Evolutionary conservation across 2,888 invertebrate genomes (phyloP).

Genomic region (Catocala nupta): DNA sequence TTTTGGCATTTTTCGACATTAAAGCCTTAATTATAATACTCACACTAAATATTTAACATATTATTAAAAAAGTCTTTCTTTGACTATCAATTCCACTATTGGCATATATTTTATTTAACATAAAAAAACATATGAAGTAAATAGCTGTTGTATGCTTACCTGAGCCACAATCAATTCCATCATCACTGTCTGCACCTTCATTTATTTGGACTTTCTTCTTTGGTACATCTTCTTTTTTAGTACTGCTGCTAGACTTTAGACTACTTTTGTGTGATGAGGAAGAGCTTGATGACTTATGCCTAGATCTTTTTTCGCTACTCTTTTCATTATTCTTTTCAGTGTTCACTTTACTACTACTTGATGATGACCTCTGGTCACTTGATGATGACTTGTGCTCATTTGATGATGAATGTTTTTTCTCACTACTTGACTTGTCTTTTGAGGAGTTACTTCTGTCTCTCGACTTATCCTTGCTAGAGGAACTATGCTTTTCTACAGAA

Average conservation of each 20-base stretch:
- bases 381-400: constrained; percentile 64
- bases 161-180: constrained; percentile 91
- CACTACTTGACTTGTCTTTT: constrained; percentile 76
- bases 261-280: constrained; percentile 69
- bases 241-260: constrained; percentile 69
- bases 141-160: constrained; percentile 63
- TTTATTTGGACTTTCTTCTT: constrained; percentile 73
- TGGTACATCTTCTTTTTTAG: constrained; percentile 77
- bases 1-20: too few relatives aligned
- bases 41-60: too few relatives aligned
- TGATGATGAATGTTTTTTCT: constrained; percentile 71
- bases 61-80: too few relatives aligned
- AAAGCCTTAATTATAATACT: too few relatives aligned
- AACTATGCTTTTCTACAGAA: constrained; percentile 76
- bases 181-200: constrained; percentile 78
- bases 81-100: too few relatives aligned
- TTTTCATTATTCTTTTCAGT: constrained; percentile 63
- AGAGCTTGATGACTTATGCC: constrained; percentile 73
- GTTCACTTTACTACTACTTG: constrained; percentile 63
- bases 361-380: constrained; percentile 48
- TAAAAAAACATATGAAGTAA: too few relatives aligned
- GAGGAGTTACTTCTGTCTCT: constrained; percentile 74
- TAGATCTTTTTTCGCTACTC: constrained; percentile 69
- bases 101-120: too few relatives aligned
- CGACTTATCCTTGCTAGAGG: constrained; percentile 74